Percentiles rank a stretch among this genome's conserved stretches.
Conservation (phyloP, 2,797 vertebrate genomes). For the Hemitrygon akajei region DNA sequence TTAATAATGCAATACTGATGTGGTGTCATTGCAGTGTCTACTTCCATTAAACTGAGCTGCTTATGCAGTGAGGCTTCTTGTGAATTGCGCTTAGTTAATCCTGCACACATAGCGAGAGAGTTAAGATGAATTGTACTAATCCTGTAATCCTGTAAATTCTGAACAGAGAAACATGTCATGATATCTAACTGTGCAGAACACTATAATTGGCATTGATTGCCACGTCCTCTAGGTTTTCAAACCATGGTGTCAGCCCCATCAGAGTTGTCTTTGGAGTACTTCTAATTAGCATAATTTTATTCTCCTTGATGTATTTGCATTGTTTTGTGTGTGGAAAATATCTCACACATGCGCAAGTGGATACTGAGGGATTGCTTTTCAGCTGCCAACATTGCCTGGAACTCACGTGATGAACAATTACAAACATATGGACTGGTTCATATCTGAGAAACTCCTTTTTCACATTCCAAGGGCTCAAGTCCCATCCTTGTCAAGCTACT, state of each 20-base stretch:
- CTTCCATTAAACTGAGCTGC: constrained; percentile 9
- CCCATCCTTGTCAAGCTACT: not conserved
- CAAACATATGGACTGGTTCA: not conserved
- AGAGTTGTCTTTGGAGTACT: not conserved
- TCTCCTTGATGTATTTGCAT: not conserved
- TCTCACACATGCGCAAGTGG: not conserved
- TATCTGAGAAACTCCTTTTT: not conserved
- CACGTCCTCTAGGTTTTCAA: not conserved
- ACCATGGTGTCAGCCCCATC: not conserved
- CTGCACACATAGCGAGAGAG: not conserved
- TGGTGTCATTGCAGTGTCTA: not conserved
- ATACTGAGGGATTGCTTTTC: not conserved
- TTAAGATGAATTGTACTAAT: constrained; percentile 17
- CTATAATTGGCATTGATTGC: not conserved
- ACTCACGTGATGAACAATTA: constrained; percentile 20
- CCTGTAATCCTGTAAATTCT: constrained; percentile 29
- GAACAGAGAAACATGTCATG: not conserved
- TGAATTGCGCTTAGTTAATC: constrained; percentile 24
- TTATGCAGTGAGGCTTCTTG: not conserved
- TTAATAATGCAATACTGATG: not conserved
- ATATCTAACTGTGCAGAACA: not conserved
- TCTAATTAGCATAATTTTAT: not conserved
- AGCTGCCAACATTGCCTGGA: not conserved
- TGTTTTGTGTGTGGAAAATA: not conserved
- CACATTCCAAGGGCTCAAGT: not conserved